A percentile compares a stretch with the other conserved stretches of the same genome.
Conservation (phyloP, 92 coral and sea anemone genomes). For the Actinostola sp. region DNA sequence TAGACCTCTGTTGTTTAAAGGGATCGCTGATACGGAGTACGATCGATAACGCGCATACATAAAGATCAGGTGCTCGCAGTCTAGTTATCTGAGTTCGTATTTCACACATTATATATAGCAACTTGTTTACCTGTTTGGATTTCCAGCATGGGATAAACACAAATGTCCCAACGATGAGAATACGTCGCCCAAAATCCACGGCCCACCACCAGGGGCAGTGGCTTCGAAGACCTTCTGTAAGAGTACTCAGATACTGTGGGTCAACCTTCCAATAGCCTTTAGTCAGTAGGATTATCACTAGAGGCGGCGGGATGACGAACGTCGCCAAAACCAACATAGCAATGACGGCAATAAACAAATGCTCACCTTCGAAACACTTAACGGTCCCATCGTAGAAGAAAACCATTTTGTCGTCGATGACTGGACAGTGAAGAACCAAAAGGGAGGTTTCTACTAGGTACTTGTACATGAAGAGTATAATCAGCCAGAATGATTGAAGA, state of each 20-base stretch:
- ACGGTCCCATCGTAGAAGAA: constrained; percentile 88
- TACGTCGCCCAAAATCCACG: constrained; percentile 84
- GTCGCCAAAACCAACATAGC: constrained; percentile 58
- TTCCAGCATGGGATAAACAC: constrained; percentile 83
- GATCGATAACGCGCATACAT: too few species aligned
- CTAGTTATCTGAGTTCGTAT: not conserved
- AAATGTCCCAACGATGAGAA: constrained; percentile 72
- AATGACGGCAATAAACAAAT: constrained; percentile 63
- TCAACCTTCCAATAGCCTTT: constrained; percentile 83
- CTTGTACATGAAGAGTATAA: constrained; percentile 83
- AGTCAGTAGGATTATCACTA: constrained; percentile 67
- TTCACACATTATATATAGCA: not conserved
- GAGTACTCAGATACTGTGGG: constrained; percentile 90
- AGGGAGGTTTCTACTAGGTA: constrained; percentile 78
- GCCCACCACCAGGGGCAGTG: constrained; percentile 97
- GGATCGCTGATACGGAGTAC: too few species aligned
- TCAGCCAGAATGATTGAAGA: constrained; percentile 91
- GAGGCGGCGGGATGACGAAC: constrained; percentile 69
- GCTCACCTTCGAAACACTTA: constrained; percentile 73
- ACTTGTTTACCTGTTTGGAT: constrained; percentile 79
- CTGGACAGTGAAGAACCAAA: constrained; percentile 77
- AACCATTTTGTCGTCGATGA: constrained; percentile 63
- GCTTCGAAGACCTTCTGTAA: constrained; percentile 76
- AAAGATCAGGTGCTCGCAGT: not conserved
- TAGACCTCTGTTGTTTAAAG: too few species aligned